Evolutionary conservation across 2,797 vertebrate species (phyloP).

Genomic region (Sebastes kiyomatsui): DNA sequence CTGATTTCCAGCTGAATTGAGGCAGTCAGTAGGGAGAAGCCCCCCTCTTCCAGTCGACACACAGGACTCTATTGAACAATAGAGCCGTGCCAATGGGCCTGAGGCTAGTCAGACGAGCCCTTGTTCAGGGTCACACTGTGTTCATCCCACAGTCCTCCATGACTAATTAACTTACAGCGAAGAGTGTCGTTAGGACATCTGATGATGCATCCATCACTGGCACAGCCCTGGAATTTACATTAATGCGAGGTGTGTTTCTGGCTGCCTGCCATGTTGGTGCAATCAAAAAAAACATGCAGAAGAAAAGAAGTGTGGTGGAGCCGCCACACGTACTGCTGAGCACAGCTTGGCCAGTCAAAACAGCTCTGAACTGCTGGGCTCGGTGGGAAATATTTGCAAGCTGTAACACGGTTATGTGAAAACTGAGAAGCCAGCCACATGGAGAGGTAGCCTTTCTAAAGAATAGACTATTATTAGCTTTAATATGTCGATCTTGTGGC

Average conservation of each 20-base stretch:
- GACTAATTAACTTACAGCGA: conserved; percentile 82
- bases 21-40: conserved; percentile 80
- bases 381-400: conserved; percentile 59
- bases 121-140: conserved; percentile 82
- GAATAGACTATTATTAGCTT: conserved; percentile 1
- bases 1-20: conserved; percentile 84
- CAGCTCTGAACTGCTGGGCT: conserved; percentile 54
- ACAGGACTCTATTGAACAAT: conserved; percentile 84
- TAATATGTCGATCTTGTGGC: conserved; percentile 20
- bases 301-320: conserved; percentile 45
- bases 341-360: conserved; percentile 62
- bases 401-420: conserved; percentile 44
- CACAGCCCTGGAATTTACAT: conserved; percentile 66
- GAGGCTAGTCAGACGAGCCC: conserved; percentile 80
- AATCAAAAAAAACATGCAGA: conserved; percentile 24
- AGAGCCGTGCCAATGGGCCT: conserved; percentile 78
- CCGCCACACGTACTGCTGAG: conserved; percentile 37
- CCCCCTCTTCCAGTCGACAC: conserved; percentile 72
- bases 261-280: conserved; percentile 49
- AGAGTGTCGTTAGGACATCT: conserved; percentile 76
- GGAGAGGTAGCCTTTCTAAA: conserved; percentile 13
- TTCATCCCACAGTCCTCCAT: conserved; percentile 80
- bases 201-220: conserved; percentile 71
- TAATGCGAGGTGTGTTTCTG: conserved; percentile 65
- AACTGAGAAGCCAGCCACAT: conserved; percentile 38